Conservation (phyloP, 1,140 invertebrate species). For the Eriosoma lanigerum region DNA sequence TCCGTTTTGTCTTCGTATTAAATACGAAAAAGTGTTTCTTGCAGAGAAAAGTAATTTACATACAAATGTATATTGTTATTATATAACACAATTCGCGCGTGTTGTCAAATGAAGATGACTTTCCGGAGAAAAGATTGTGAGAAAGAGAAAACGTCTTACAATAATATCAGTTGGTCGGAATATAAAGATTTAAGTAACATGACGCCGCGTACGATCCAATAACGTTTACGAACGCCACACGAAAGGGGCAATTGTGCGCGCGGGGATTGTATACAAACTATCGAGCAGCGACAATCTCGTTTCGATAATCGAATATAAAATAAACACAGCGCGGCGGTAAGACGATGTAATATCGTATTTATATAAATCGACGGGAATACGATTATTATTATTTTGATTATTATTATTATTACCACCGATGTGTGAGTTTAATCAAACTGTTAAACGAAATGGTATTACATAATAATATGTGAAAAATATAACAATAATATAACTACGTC, state of each 20-base stretch:
- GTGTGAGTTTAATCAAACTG: no score
- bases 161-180: not conserved
- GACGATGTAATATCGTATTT: not conserved
- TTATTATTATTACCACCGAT: no score
- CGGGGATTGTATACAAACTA: no score
- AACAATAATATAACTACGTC: no score
- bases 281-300: not conserved
- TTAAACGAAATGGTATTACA: no score
- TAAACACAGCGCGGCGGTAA: not conserved
- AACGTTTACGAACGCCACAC: not conserved
- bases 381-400: no score
- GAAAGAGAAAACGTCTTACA: not conserved
- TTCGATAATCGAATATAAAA: not conserved
- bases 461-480: no score
- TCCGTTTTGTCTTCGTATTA: not conserved
- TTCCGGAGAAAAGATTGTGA: not conserved
- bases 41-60: not conserved
- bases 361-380: not conserved
- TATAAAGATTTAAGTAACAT: slow-evolving; percentile 2
- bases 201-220: not conserved
- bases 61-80: not conserved
- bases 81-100: not conserved
- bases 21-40: not conserved
- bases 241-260: not conserved
- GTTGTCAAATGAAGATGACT: no score